These are phyloP conservation scores for Acronicta aceris DNA, from an alignment of 2,888 invertebrate genomes.

Conservation along the genomic window DNA sequence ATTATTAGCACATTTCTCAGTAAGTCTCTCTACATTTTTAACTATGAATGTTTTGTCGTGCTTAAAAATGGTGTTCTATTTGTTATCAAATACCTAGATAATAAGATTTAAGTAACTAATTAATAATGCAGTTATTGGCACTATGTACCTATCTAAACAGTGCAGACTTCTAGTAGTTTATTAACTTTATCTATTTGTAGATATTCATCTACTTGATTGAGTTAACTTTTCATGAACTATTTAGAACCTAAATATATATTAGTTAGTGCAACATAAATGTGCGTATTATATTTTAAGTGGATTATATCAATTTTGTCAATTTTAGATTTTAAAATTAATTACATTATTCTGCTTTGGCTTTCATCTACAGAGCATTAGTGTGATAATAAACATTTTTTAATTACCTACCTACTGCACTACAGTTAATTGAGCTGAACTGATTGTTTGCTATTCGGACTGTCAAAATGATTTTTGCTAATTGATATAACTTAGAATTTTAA, in stretches of 20 bases:
- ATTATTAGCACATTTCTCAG: slow-evolving; percentile 90
- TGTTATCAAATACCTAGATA: slow-evolving; percentile 89
- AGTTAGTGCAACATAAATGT: slow-evolving; percentile 64
- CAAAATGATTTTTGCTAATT: slow-evolving; percentile 53
- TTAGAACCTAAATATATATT: slow-evolving; percentile 55
- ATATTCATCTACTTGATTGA: slow-evolving; percentile 55
- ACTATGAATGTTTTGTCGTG: slow-evolving; percentile 90
- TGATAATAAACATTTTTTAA: slow-evolving; percentile 45
- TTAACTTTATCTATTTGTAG: slow-evolving; percentile 65
- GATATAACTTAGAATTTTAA: slow-evolving; percentile 67
- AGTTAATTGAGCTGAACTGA: slow-evolving; percentile 41
- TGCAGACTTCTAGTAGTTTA: slow-evolving; percentile 59
- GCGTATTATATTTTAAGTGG: slow-evolving; percentile 82
- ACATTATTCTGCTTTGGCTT: slow-evolving; percentile 75
- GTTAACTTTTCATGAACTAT: slow-evolving; percentile 66
- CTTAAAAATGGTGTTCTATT: slow-evolving; percentile 90
- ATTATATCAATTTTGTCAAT: slow-evolving; percentile 89
- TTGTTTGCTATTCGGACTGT: slow-evolving; percentile 57
- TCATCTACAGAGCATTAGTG: slow-evolving; percentile 56
- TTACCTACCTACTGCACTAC: slow-evolving; percentile 7
- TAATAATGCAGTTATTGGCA: slow-evolving; percentile 89
- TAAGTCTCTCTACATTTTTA: slow-evolving; percentile 90
- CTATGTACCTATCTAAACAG: slow-evolving; percentile 74
- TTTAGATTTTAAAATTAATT: slow-evolving; percentile 85
- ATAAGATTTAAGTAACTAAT: slow-evolving; percentile 87